Evolutionary conservation across 2,113 vertebrate species (phyloP).

Genomic region (Psilopogon haemacephalus): DNA sequence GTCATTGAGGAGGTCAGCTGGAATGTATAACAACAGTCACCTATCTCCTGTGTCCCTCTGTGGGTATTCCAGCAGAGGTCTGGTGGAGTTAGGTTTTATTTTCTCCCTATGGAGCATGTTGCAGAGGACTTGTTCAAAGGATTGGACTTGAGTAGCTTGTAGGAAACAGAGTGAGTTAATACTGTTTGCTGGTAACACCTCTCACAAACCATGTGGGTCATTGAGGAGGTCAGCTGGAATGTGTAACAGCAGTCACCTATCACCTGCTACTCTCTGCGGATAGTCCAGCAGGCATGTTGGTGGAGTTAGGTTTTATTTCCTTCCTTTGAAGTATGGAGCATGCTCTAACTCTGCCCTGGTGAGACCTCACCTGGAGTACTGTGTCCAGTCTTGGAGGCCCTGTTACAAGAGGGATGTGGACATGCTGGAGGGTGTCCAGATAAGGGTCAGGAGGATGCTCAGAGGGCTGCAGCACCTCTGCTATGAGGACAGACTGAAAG

Average conservation of each 20-base stretch:
- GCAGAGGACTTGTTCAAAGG: constrained; percentile 39
- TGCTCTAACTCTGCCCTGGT: no score
- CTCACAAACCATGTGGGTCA: neutral
- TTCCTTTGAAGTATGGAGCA: no score
- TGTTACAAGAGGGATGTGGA: no score
- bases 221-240: constrained; percentile 27
- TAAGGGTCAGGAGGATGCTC: no score
- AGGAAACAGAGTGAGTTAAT: constrained; percentile 29
- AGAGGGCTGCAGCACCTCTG: no score
- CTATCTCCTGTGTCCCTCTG: neutral
- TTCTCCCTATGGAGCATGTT: no score
- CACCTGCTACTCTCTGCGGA: neutral
- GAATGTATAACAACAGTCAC: constrained; percentile 19
- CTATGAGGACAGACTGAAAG: no score
- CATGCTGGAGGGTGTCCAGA: no score
- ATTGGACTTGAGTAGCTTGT: constrained; percentile 38
- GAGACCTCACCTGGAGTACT: no score
- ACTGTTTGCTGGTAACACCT: constrained; percentile 21
- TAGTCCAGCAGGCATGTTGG: neutral
- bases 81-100: neutral
- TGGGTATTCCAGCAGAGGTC: neutral
- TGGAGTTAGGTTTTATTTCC: neutral
- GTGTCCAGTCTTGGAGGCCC: no score
- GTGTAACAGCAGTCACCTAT: neutral
- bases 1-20: constrained; percentile 9